These are phyloP conservation scores for Odocoileus hemionus DNA, from an alignment of 2,113 vertebrate genomes.

Conservation along the genomic window DNA sequence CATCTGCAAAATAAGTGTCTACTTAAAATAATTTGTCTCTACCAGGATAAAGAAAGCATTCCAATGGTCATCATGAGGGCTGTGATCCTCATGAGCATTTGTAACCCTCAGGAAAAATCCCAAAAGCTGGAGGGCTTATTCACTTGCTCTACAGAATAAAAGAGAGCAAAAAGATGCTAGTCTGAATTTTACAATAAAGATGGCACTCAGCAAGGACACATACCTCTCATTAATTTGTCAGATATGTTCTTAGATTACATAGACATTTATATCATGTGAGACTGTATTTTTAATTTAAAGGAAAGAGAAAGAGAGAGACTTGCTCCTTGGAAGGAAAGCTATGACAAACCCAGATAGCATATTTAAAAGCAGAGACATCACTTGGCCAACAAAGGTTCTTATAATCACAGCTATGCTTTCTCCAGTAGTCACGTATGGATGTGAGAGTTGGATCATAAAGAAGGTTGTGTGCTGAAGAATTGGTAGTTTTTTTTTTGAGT, in stretches of 20 bases:
- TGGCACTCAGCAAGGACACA: background rate
- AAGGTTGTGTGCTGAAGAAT: background rate
- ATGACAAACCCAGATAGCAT: background rate
- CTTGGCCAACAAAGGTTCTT: background rate
- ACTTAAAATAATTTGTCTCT: background rate
- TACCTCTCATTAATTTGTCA: background rate
- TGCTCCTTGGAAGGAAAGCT: background rate
- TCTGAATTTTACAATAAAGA: background rate
- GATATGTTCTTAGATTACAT: background rate
- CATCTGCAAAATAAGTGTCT: background rate
- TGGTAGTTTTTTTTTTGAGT: background rate
- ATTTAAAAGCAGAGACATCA: background rate
- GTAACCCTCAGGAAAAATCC: background rate
- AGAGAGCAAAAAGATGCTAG: background rate
- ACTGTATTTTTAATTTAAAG: background rate
- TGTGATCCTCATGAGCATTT: background rate
- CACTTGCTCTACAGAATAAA: background rate
- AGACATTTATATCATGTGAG: background rate
- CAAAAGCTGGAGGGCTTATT: background rate
- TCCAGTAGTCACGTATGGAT: background rate
- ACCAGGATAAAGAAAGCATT: background rate
- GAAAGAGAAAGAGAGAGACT: background rate
- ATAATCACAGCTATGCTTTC: background rate
- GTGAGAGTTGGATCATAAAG: background rate
- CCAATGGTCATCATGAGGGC: background rate